phyloP scores from a whole-genome alignment of 2,797 vertebrate genomes.

The Okamejei kenojei region DNA sequence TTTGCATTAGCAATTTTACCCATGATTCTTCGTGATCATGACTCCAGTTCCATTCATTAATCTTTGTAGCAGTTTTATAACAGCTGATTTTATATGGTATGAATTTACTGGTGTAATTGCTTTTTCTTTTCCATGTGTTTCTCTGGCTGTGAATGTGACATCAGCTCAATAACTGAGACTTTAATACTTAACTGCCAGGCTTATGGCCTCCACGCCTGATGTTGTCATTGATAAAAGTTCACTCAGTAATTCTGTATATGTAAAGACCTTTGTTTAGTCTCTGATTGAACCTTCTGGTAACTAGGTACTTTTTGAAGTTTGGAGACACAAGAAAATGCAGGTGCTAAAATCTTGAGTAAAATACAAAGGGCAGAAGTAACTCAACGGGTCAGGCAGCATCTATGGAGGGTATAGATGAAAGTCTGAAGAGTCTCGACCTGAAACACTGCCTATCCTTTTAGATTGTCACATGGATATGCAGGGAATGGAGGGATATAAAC shows the following conservation, averaged over 20 bases:
- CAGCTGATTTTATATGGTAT: slow-evolving; percentile 6
- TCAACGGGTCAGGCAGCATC: too few relatives aligned
- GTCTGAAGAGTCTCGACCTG: too few relatives aligned
- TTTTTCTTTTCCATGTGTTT: slow-evolving; percentile 18
- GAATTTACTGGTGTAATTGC: neutral
- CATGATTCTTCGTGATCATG: neutral
- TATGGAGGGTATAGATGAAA: too few relatives aligned
- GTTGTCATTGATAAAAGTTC: neutral
- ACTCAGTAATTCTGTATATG: neutral
- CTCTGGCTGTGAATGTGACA: slow-evolving; percentile 4
- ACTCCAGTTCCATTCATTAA: neutral
- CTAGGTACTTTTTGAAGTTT: slow-evolving; percentile 7
- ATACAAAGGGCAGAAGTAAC: too few relatives aligned
- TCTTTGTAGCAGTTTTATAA: slow-evolving; percentile 1
- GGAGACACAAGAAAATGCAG: too few relatives aligned
- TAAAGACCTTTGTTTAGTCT: neutral
- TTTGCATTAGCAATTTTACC: slow-evolving; percentile 7
- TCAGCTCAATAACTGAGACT: slow-evolving; percentile 1
- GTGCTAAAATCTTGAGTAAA: too few relatives aligned
- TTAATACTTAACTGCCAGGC: neutral
- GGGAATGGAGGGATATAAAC: too few relatives aligned
- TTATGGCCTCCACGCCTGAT: neutral
- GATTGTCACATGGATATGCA: too few relatives aligned
- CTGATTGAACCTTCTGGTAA: neutral
- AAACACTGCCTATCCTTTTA: too few relatives aligned